These are phyloP conservation scores for Laticauda laticaudata DNA, from an alignment of 2,113 vertebrate genomes.

Conservation along the genomic window DNA sequence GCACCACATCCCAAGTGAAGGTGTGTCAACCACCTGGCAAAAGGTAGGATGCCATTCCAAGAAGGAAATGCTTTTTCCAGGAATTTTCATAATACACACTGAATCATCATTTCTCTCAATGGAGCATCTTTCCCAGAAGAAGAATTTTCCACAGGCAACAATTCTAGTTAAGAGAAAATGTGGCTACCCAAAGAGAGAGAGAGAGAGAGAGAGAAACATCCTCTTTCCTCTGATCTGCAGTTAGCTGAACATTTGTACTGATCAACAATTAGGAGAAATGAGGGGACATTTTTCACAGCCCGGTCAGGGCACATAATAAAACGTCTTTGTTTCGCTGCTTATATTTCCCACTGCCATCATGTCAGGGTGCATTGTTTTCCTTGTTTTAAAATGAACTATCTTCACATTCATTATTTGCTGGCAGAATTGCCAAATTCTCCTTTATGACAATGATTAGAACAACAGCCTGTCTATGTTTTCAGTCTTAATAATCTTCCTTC, in stretches of 20 bases:
- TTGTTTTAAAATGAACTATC: not conserved
- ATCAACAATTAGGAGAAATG: slow-evolving; percentile 49
- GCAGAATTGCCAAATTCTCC: not conserved
- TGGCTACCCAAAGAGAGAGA: not conserved
- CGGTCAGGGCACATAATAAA: not conserved
- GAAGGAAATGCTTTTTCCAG: slow-evolving; percentile 61
- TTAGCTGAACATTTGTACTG: slow-evolving; percentile 36
- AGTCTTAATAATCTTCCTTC: slow-evolving; percentile 2
- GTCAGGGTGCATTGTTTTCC: not conserved
- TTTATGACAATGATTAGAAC: slow-evolving; percentile 26
- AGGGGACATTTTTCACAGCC: slow-evolving; percentile 6
- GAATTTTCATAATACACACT: slow-evolving; percentile 71
- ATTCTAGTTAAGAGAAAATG: slow-evolving; percentile 60
- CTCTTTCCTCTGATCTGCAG: slow-evolving; percentile 37
- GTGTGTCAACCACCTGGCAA: slow-evolving; percentile 46
- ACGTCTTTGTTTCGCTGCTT: slow-evolving; percentile 27
- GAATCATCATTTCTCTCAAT: slow-evolving; percentile 69
- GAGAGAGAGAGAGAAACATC: not conserved
- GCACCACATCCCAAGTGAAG: not conserved
- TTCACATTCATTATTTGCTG: not conserved
- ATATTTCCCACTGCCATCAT: not conserved
- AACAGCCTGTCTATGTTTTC: slow-evolving; percentile 35
- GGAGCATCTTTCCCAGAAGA: slow-evolving; percentile 62
- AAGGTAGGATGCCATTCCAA: slow-evolving; percentile 50
- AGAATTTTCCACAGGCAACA: slow-evolving; percentile 59